phyloP scores from a whole-genome alignment of 2,797 vertebrate species.

The Falco cherrug region DNA sequence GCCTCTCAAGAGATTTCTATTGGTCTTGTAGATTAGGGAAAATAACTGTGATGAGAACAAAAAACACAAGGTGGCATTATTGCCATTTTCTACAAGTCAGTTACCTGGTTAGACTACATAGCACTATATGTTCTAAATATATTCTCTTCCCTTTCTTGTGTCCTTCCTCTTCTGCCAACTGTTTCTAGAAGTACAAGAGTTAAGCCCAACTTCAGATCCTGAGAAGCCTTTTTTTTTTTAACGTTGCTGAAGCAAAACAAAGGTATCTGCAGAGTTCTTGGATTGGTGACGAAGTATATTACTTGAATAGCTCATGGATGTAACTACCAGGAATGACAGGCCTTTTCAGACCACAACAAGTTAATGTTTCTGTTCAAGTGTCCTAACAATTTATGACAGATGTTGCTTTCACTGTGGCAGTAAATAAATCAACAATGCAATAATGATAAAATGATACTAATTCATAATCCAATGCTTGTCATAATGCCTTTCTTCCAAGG shows the following conservation, averaged over 20 bases:
- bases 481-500: neutral
- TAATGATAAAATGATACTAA: neutral
- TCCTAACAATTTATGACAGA: neutral
- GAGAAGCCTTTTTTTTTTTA: neutral
- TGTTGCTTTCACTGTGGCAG: neutral
- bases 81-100: neutral
- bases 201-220: neutral
- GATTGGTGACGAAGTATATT: neutral
- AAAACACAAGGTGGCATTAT: conserved; percentile 40
- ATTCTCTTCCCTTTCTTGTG: neutral
- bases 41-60: neutral
- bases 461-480: neutral
- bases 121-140: rapidly evolving
- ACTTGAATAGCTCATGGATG: neutral
- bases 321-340: neutral
- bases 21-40: neutral
- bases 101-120: neutral
- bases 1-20: neutral
- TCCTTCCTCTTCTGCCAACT: neutral
- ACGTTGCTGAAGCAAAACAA: neutral
- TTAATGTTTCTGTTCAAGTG: neutral
- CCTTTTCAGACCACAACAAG: neutral
- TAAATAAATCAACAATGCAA: conserved; percentile 1
- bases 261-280: neutral
- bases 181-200: neutral